Base-by-base conservation (phyloP, 2,113 vertebrate genomes). In the Dolichotis patagonum region DNA sequence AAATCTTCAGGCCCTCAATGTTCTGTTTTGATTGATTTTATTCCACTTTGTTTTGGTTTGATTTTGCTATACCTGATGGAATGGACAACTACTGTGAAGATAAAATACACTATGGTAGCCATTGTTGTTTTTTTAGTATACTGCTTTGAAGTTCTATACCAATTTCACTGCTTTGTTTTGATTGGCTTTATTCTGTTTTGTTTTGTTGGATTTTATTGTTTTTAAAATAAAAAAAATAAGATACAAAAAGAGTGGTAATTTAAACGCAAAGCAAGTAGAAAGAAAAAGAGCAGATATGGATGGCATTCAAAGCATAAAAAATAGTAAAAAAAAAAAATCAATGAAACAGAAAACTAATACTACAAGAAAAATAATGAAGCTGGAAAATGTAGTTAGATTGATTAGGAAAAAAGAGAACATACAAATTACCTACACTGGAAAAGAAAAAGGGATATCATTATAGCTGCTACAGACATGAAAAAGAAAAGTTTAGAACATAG, bases 301-400 rank as follows among this genome's bases (percentile, higher is more conserved):
- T 75, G 14, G n/a, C 26, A 81, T 28, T 75, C 5, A 60, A 92
- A 90, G 81, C 1, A 88, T 20, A 26, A 84, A 95, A 96, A 78
- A 73, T 35, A 82, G 2, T 54, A 46, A 20, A 88, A 90, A 85
- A 90, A 85, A 78, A n/a, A n/a, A n/a, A n/a, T 71, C 46, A 78
- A 75, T 20, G 73, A 89, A 43, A 58, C 7, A 49, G n/a, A 94
- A 92, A 88, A 43, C 35, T 49, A 93, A 58, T 41, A 58, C 32
- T 80, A 91, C 17, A 32, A 95, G 43, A 78, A 91, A 46, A 96
- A 78, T 71, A 24, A 91, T 35, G 4, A 78, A 71, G 90, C 56
- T 62, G 16, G 69, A 41, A 87, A 71, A 85, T 56, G 32, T 65
- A 63, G 41, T 86, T 28, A 69, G 38, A 87, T 32, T 41, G 32